A percentile compares a stretch with the other conserved stretches of the same genome.
Conservation (phyloP, 2,888 invertebrate species). For the Hirtodrosophila alboralis region DNA sequence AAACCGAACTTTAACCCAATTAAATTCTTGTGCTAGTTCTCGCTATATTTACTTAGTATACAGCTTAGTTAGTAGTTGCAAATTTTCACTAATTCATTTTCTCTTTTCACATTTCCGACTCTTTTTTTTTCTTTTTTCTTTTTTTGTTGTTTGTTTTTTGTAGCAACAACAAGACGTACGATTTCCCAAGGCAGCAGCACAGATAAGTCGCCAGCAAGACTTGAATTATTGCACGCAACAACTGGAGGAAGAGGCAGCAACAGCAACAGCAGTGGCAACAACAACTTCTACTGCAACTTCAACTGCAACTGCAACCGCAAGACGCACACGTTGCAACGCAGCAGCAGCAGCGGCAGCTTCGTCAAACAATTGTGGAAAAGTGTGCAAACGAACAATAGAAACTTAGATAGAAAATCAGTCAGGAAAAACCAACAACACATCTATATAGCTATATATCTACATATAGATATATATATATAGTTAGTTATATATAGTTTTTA, state of each 20-base stretch:
- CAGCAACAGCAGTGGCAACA: slow-evolving; percentile 35
- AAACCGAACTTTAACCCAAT: too few relatives aligned
- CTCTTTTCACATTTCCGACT: slow-evolving; percentile 57
- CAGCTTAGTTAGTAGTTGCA: slow-evolving; percentile 9
- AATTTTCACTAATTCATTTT: slow-evolving; percentile 57
- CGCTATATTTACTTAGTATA: too few relatives aligned
- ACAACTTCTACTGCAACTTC: slow-evolving; percentile 30
- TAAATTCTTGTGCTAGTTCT: too few relatives aligned
- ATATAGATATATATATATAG: too few relatives aligned
- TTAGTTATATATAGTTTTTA: too few relatives aligned
- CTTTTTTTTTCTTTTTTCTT: too few relatives aligned
- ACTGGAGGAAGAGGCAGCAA: slow-evolving; percentile 27
- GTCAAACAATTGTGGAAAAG: slow-evolving; percentile 76
- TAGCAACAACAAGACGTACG: slow-evolving; percentile 75
- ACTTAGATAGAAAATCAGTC: slow-evolving; percentile 65
- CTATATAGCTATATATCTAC: too few relatives aligned
- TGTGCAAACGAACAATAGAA: slow-evolving; percentile 72
- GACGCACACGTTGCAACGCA: slow-evolving; percentile 65
- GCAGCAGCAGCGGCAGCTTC: too few relatives aligned
- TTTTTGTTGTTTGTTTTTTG: too few relatives aligned
- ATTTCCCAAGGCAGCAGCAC: slow-evolving; percentile 72
- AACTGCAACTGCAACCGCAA: slow-evolving; percentile 60
- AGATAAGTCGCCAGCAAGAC: slow-evolving; percentile 82
- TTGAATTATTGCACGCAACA: slow-evolving; percentile 81
- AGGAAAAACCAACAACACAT: slow-evolving; percentile 19